phyloP scores from a whole-genome alignment of 2,797 vertebrate genomes.

The Melanotaenia pygmaea region DNA sequence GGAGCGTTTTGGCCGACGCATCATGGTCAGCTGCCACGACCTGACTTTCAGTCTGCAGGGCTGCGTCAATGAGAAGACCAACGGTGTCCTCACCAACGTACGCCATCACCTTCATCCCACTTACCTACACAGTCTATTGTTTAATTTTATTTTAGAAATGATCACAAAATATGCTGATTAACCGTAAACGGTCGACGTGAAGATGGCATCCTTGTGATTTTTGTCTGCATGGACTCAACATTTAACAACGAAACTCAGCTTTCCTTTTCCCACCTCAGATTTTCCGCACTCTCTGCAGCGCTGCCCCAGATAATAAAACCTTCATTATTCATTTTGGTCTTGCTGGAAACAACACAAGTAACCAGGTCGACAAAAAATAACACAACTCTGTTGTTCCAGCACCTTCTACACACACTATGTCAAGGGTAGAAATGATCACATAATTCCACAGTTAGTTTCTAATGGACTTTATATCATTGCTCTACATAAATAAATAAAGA shows the following conservation, averaged over 20 bases:
- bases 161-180: neutral
- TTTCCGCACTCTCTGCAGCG: neutral
- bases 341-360: constrained; percentile 4
- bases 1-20: constrained; percentile 91
- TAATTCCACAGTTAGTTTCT: no score
- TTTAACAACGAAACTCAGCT: constrained; percentile 7
- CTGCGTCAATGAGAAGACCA: constrained; percentile 86
- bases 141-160: neutral
- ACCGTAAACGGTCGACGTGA: neutral
- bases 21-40: constrained; percentile 92
- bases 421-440: no score
- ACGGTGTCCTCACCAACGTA: constrained; percentile 91
- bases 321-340: constrained; percentile 69
- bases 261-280: constrained; percentile 14
- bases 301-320: constrained; percentile 54
- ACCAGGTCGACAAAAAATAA: constrained; percentile 5
- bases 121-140: neutral
- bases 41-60: constrained; percentile 92
- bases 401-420: neutral
- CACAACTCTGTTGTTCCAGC: neutral
- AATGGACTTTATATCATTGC: no score
- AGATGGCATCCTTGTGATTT: neutral
- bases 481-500: no score
- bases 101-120: constrained; percentile 6
- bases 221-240: neutral